These are phyloP conservation scores for Drosophila pegasa DNA, from an alignment of 2,888 invertebrate species.

Conservation along the genomic window DNA sequence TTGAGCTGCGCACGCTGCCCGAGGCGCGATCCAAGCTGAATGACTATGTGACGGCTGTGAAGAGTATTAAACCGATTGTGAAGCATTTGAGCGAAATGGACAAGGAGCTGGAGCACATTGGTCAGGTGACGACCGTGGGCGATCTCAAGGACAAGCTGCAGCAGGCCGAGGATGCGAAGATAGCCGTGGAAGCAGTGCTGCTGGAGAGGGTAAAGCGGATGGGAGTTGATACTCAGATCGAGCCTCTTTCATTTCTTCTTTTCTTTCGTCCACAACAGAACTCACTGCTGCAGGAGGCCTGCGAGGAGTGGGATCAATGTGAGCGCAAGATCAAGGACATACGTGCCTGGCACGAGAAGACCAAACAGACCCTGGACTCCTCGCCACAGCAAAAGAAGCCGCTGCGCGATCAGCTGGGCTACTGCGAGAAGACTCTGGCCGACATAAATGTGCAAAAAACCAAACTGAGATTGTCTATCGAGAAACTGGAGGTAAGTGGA, in stretches of 20 bases:
- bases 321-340: constrained; percentile 97
- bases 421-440: constrained; percentile 93
- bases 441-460: constrained; percentile 96
- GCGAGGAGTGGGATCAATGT: constrained; percentile 98
- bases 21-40: constrained; percentile 94
- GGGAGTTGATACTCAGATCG: background rate
- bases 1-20: constrained; percentile 91
- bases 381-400: constrained; percentile 94
- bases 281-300: constrained; percentile 94
- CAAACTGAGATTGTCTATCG: constrained; percentile 94
- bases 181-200: constrained; percentile 92
- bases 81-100: constrained; percentile 96
- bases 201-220: constrained; percentile 90
- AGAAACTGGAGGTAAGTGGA: constrained; percentile 92
- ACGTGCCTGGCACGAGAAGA: constrained; percentile 94
- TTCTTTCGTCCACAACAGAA: constrained; percentile 86
- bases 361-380: constrained; percentile 90
- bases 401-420: constrained; percentile 93
- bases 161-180: constrained; percentile 94
- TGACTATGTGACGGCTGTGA: constrained; percentile 94
- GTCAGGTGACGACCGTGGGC: constrained; percentile 93
- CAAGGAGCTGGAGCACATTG: constrained; percentile 94
- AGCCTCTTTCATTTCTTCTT: background rate
- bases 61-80: constrained; percentile 94
- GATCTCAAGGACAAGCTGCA: constrained; percentile 94